Percentiles rank a stretch among this genome's conserved stretches.
phyloP scores from a whole-genome alignment of 1,140 invertebrate genomes.

The Parasteatoda tepidariorum region DNA sequence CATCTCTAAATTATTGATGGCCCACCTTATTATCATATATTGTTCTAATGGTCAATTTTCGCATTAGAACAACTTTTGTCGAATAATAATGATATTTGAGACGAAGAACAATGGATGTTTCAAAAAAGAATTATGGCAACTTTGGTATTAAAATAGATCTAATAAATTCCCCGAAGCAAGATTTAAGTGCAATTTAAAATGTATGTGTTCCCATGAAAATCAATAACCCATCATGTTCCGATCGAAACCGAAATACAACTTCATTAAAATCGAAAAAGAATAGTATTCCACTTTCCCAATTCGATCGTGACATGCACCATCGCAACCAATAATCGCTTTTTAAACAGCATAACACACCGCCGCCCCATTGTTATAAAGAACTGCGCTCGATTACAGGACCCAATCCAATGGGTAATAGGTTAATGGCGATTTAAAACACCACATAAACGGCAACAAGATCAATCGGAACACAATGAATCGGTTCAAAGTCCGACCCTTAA shows the following conservation, averaged over 20 bases:
- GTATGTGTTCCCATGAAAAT: not conserved
- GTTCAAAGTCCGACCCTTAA: not conserved
- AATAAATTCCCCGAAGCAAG: not conserved
- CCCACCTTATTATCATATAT: no score
- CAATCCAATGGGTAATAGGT: not conserved
- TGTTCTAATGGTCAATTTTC: no score
- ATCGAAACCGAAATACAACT: not conserved
- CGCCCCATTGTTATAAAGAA: not conserved
- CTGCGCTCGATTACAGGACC: not conserved
- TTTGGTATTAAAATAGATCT: not conserved
- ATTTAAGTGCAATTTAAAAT: not conserved
- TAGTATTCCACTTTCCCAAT: not conserved
- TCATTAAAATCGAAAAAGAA: not conserved
- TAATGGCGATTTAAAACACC: not conserved
- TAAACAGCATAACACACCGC: not conserved
- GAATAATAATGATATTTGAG: no score
- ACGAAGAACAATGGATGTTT: not conserved
- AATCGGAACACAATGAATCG: not conserved
- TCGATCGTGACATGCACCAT: not conserved
- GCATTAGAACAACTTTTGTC: no score
- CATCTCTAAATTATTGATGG: no score
- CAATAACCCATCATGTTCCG: not conserved
- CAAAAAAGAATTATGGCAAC: not conserved
- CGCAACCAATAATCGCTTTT: not conserved
- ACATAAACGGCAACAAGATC: not conserved